A percentile compares a stretch with the other conserved stretches of the same genome.
Conservation (phyloP, 2,888 invertebrate species). For the Morinoia aosen region DNA sequence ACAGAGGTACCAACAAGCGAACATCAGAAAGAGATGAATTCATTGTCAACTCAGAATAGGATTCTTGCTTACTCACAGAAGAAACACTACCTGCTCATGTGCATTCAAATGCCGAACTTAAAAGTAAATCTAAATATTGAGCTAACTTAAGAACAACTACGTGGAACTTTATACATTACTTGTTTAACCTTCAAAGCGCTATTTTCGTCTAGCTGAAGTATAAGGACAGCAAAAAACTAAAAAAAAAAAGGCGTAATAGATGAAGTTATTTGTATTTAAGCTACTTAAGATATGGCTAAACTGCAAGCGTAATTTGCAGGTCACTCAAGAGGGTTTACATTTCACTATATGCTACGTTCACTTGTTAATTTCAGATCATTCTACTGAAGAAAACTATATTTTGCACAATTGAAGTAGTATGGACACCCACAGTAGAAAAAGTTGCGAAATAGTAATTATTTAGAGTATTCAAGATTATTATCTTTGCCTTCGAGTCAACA, state of each 20-base stretch:
- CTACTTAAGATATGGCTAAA: constrained; percentile 10
- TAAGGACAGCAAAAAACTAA: background rate
- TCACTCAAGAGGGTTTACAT: background rate
- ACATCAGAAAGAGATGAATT: background rate
- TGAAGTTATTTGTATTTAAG: background rate
- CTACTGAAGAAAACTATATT: background rate
- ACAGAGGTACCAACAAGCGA: background rate
- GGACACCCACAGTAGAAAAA: background rate
- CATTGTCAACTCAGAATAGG: background rate
- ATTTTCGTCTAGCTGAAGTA: background rate
- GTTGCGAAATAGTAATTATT: background rate
- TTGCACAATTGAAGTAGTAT: background rate
- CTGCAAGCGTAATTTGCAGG: constrained; percentile 1
- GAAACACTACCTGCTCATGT: background rate
- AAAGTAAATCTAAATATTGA: background rate
- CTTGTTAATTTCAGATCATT: background rate
- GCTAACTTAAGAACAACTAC: background rate
- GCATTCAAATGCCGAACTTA: background rate
- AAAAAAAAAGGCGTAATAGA: background rate
- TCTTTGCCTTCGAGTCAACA: background rate
- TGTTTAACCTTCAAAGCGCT: background rate
- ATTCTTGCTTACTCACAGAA: too few relatives aligned
- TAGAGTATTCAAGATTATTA: background rate
- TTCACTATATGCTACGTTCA: background rate
- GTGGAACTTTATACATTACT: background rate